Evolutionary conservation across 2,888 invertebrate species (phyloP).

Genomic region (Tupiocoris notatus): DNA sequence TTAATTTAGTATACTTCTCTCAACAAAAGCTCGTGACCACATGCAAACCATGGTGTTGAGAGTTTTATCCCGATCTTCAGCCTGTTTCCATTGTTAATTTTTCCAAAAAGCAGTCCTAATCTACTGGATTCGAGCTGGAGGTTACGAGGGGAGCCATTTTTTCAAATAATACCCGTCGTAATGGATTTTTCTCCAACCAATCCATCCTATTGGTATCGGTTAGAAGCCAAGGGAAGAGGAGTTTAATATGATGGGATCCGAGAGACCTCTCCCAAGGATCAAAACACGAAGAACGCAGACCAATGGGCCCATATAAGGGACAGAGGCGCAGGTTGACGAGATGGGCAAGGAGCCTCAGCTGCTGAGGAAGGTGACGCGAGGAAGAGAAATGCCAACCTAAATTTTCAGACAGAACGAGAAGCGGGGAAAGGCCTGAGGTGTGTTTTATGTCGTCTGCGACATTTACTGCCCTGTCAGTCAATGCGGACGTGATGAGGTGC

Average conservation of each 20-base stretch:
- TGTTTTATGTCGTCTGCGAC: conserved; percentile 43
- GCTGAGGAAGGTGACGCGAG: neutral
- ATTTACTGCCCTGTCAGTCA: conserved; percentile 43
- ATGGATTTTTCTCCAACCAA: no score
- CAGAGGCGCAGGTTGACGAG: neutral
- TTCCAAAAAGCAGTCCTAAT: no score
- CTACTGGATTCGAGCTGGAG: no score
- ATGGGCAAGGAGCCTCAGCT: neutral
- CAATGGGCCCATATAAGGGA: conserved; percentile 37
- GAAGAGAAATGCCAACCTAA: conserved; percentile 36
- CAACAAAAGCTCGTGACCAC: no score
- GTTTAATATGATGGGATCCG: conserved; percentile 39
- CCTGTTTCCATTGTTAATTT: no score
- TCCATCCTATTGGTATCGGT: no score
- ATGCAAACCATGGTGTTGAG: no score
- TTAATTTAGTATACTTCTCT: no score
- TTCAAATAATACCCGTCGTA: no score
- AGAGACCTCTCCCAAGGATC: conserved; percentile 27
- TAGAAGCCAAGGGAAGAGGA: neutral
- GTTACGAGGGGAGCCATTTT: no score
- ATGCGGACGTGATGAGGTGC: conserved; percentile 42
- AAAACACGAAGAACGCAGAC: conserved; percentile 17
- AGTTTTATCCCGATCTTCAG: no score
- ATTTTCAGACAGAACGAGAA: conserved; percentile 18
- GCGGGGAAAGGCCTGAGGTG: conserved; percentile 26